Conservation (phyloP, 2,888 invertebrate species). For the Heliconius ethilla region DNA sequence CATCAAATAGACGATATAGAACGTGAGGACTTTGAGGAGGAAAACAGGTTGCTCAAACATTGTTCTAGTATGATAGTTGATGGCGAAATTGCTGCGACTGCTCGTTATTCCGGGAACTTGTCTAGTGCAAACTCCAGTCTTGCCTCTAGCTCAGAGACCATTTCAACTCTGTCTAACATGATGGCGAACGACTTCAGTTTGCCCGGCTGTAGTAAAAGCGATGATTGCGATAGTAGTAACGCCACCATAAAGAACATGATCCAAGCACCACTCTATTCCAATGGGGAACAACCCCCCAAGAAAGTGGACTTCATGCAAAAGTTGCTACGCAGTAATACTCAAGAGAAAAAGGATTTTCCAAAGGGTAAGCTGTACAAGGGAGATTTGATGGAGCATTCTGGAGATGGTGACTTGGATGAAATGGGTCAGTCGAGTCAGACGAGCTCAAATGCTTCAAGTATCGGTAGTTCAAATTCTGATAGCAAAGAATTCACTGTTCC, state of each 20-base stretch:
- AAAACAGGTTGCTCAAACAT: conserved; percentile 72
- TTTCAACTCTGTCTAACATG: conserved; percentile 64
- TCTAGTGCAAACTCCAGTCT: conserved; percentile 70
- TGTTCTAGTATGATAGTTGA: conserved; percentile 72
- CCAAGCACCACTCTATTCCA: conserved; percentile 54
- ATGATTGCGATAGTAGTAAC: conserved; percentile 65
- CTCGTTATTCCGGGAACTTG: conserved; percentile 63
- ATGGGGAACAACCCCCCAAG: conserved; percentile 53
- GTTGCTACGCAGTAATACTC: conserved; percentile 64
- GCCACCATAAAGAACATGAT: conserved; percentile 71
- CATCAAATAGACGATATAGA: conserved; percentile 74
- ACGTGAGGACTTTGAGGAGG: conserved; percentile 75
- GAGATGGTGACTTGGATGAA: conserved; percentile 58
- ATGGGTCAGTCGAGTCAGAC: conserved; percentile 64
- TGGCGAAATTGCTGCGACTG: conserved; percentile 58
- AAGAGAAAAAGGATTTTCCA: conserved; percentile 71
- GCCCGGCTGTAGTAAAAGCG: conserved; percentile 71
- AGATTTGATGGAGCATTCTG: conserved; percentile 56
- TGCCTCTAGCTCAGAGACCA: conserved; percentile 73
- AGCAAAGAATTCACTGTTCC: conserved; percentile 70
- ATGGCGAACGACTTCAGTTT: conserved; percentile 62
- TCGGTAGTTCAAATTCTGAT: conserved; percentile 68
- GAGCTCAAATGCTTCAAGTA: conserved; percentile 72
- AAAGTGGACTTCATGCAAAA: conserved; percentile 76
- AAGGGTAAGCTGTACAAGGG: conserved; percentile 75